These are phyloP conservation scores for Nemurella pictetii DNA, from an alignment of 2,888 invertebrate species.

Conservation along the genomic window DNA sequence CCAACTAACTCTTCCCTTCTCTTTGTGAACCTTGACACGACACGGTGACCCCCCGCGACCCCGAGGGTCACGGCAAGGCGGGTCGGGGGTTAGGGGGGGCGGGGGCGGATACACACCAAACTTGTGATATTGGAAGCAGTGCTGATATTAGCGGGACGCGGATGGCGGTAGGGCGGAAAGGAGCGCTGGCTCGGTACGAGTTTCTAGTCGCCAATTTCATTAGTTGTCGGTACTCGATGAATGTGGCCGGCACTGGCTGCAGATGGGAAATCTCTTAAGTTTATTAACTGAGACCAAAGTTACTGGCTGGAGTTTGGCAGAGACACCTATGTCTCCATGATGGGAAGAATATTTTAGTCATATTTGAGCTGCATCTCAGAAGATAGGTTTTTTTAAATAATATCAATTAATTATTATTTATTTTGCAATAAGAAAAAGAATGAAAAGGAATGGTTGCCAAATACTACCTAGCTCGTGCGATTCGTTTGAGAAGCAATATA, in stretches of 20 bases:
- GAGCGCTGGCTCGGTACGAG: background rate
- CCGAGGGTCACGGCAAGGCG: no score
- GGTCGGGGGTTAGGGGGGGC: no score
- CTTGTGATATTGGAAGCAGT: background rate
- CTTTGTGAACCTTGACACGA: no score
- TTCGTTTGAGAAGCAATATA: background rate
- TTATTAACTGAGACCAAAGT: background rate
- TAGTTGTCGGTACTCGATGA: background rate
- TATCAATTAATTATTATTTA: background rate
- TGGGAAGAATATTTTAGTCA: background rate
- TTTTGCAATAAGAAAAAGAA: background rate
- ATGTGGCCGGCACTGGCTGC: background rate
- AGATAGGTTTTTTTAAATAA: background rate
- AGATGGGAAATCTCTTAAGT: background rate
- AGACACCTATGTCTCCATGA: no score
- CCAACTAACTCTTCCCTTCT: conserved; percentile 19
- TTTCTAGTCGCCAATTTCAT: background rate
- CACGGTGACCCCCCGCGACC: no score
- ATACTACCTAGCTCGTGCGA: background rate
- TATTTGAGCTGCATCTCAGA: background rate
- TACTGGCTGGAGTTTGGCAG: background rate
- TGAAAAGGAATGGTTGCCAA: background rate
- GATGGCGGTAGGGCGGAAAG: no score
- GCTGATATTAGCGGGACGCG: background rate
- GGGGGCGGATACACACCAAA: background rate